Conservation (phyloP, 2,797 vertebrate species). For the Sylvilagus floridanus region DNA sequence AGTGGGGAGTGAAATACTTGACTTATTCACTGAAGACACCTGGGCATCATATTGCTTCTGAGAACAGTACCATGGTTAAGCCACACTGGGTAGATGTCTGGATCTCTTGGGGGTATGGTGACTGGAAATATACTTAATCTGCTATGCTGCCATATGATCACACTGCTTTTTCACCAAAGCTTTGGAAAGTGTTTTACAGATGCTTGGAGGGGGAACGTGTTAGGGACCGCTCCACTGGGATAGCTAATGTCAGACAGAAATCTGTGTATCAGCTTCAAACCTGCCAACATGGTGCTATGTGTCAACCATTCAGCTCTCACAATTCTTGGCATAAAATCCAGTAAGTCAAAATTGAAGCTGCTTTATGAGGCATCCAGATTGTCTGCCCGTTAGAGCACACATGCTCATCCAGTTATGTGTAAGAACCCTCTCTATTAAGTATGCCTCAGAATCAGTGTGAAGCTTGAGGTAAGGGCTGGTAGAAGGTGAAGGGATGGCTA, state of each 20-base stretch:
- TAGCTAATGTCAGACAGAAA: constrained; percentile 64
- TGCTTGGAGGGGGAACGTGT: neutral
- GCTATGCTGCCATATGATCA: neutral
- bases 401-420: constrained; percentile 60
- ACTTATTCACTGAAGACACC: neutral
- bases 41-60: neutral
- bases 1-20: neutral
- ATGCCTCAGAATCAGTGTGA: constrained; percentile 37
- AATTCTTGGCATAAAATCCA: constrained; percentile 68
- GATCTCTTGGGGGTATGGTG: neutral
- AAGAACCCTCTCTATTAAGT: constrained; percentile 66
- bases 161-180: neutral
- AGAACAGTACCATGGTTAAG: neutral
- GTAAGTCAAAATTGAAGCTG: constrained; percentile 80
- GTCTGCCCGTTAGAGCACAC: constrained; percentile 54
- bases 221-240: constrained; percentile 34
- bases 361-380: constrained; percentile 72
- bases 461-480: neutral
- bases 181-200: constrained; percentile 57
- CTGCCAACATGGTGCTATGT: constrained; percentile 52
- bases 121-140: neutral
- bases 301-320: constrained; percentile 50
- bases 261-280: constrained; percentile 64
- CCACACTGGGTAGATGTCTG: neutral
- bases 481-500: constrained; percentile 8